A percentile compares a stretch with the other conserved stretches of the same genome.
Evolutionary conservation across 2,797 vertebrate species (phyloP).

Genomic region (Argyrosomus regius): DNA sequence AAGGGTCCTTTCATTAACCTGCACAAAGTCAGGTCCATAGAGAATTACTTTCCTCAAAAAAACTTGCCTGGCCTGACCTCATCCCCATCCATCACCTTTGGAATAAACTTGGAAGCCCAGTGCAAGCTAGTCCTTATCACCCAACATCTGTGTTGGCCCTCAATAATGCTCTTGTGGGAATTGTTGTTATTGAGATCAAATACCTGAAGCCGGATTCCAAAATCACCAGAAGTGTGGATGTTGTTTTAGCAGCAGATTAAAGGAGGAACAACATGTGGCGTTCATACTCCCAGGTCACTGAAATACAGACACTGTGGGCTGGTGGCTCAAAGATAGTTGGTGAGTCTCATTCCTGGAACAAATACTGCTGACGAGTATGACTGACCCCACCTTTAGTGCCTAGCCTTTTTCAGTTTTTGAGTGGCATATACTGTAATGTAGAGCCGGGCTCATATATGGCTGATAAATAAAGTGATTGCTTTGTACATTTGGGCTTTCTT

Average conservation of each 20-base stretch:
- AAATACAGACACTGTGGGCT: no score
- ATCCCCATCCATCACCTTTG: background rate
- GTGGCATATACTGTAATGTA: no score
- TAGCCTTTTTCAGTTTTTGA: no score
- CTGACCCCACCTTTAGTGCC: no score
- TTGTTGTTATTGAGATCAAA: background rate
- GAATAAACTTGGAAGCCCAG: background rate
- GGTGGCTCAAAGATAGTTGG: no score
- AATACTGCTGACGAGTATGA: no score
- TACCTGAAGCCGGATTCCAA: background rate
- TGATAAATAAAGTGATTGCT: no score
- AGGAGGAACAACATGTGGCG: no score
- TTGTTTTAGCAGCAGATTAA: slow-evolving; percentile 1
- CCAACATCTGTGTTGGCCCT: background rate
- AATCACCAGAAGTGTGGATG: background rate
- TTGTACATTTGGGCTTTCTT: no score
- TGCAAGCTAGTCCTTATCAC: background rate
- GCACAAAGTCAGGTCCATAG: background rate
- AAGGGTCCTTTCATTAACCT: background rate
- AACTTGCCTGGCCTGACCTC: background rate
- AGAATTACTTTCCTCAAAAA: background rate
- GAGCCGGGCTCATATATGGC: no score
- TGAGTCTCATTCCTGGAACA: no score
- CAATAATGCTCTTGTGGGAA: background rate
- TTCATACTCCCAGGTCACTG: no score